Base-by-base conservation (phyloP, 2,888 invertebrate species). In the Drosophila mimetica region DNA sequence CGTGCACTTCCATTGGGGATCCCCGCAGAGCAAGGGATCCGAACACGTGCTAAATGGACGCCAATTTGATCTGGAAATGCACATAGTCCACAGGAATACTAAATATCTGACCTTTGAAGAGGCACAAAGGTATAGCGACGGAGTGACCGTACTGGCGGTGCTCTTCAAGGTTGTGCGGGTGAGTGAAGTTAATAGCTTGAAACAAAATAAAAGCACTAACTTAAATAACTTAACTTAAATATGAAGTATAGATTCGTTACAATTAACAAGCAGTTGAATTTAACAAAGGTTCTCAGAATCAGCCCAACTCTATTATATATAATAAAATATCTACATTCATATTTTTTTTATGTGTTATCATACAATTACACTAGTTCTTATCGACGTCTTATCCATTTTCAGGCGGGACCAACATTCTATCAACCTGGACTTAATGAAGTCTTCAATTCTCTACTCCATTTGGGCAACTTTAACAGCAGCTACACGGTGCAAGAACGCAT, bases 1-100 rank as follows among this genome's bases (percentile, higher is more conserved):
- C 0, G 80, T 91, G 0, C 91, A 91, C 54, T 96, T 96, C 91
- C 96, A 96, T 90, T 96, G 96, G 96, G 92, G 94, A 1, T 93
- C 93, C 71, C 93, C 93, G 79, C 94, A 95, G 90, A 93, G 93
- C 87, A 93, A 94, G 30, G 96, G 96, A 9, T 95, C 96, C 0
- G 91, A 91, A 46, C 90, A 90, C 39, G 30, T 79, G 20, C 67
- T 90, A 0, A 87, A 90, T 61, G 84, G 88, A 2, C 71, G 67
- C n/a, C 94, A 94, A 52, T 93, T 92, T 75, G 93, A 94, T 7
- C 83, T 94, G 59, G 95, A 95, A 90, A 90, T 94, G 79, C 95
- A 96, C 86, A 92, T 95, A 22, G 95, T 96, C 0, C 95, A 95
- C 88, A 93, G 93, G 78, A 93, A 93, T 22, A 93, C 91, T 81